Evolutionary conservation across 2,888 invertebrate species (phyloP), one percentile per base, ranked within the genome.

Genomic region (Scaeva pyrastri): DNA sequence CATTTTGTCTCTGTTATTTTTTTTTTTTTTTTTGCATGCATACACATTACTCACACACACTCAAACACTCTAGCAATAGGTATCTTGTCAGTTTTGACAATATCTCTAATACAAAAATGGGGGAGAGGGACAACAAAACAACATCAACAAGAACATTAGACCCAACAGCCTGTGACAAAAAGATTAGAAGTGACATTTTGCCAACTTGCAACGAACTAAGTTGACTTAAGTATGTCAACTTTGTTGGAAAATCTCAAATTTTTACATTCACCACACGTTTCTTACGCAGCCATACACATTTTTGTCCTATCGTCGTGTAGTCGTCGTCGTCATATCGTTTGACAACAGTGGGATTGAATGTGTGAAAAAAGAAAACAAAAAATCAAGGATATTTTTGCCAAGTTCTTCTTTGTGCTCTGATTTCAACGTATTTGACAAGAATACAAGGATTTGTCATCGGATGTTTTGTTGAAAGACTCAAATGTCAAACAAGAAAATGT

Each of bases 221-320:
- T 73, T 82, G 82, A 78, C 86, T 74, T 77, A 86, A 81, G 81
- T 86, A 52, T 77, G 82, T 86, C 86, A 82, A 74, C 82, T 82
- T 71, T 62, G 74, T 77, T 77, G 55, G 77, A 80, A 71, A 81
- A 76, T 76, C 77, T 86, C 74, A 82, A 76, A 23, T 82, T 80
- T 75, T 71, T 21, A 70, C 41, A 80, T 70, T 68, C 74, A 70
- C 62, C 58, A 48, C 62, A 72, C 52, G 39, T 66, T 55, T 43
- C 45, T 3, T 12, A 56, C 31, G 21, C 56, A 45, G 43, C n/a
- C 41, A 66, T 56, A 55, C 64, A 56, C 55, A 45, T 45, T 66
- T 50, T 14, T 31, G 21, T n/a, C 31, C 0, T 0, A 21, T 50
- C 19, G 1, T 1, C 0, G 1, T 2, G 2, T 19, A 1, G 4